Base-by-base conservation (phyloP, 1,140 invertebrate species). In the Micrasema longulum region DNA sequence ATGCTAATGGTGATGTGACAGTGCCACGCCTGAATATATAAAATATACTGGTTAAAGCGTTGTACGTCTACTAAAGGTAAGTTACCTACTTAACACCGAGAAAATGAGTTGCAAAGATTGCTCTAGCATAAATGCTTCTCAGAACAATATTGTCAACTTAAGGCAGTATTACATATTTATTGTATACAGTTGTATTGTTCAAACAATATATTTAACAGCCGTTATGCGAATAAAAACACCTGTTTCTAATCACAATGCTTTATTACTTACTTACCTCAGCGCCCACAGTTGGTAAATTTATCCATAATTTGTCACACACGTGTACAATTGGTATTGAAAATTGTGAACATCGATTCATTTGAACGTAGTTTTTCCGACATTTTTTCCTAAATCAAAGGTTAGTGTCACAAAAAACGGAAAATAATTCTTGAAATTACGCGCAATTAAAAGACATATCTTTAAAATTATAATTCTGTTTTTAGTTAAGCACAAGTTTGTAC, bases 181-280 rank as follows among this genome's bases (percentile, higher is more conserved):
- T 12, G 16, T 45, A 16, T 2, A 14, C 18, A 45, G 48, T 11
- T 52, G 14, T 11, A 52, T 11, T 52, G 53, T 38, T 57, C 16
- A 57, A 14, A 57, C n/a, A 52, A 57, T 57, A 14, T 57, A 57
- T 57, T 57, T 57, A 57, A 36, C 53, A 57, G 53, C 20, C 11
- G 16, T 31, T 18, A 20, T 57, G 16, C 14, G 26, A 14, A 23
- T 9, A 35, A 36, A 35, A 57, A 31, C 53, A 57, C 53, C 53
- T 57, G 53, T 11, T 57, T 20, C 36, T 38, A 57, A 36, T 16
- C 16, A n/a, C n/a, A 31, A 14, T 14, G n/a, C 6, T n/a, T n/a
- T n/a, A n/a, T n/a, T n/a, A 31, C 31, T 31, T 31, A 57, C 53
- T 57, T 38, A 36, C 23, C 31, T 57, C 14, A 14, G 7, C 31